These are phyloP conservation scores for Cinclus mexicanus DNA, from an alignment of 2,113 vertebrate species.

Conservation along the genomic window DNA sequence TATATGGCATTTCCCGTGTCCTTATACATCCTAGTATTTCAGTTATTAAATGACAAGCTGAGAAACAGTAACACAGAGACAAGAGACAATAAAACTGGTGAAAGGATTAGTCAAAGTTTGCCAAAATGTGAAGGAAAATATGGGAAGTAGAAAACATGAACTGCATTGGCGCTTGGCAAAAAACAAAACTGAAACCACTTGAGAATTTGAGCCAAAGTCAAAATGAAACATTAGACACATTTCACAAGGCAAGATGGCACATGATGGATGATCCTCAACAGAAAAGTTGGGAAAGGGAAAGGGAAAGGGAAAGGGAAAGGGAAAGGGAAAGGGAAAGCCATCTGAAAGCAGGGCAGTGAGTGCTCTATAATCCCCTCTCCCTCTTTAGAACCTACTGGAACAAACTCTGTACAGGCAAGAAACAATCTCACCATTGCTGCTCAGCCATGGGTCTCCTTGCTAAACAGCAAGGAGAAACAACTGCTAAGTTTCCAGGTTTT, in stretches of 20 bases:
- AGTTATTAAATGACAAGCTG: slow-evolving; percentile 51
- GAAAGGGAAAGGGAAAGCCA: background rate
- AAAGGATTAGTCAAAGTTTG: slow-evolving; percentile 36
- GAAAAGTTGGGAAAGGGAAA: background rate
- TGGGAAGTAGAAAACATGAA: slow-evolving; percentile 19
- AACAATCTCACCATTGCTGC: background rate
- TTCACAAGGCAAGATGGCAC: background rate
- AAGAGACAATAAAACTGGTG: slow-evolving; percentile 14
- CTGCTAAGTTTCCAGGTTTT: background rate
- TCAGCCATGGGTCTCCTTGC: background rate
- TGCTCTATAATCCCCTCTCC: background rate
- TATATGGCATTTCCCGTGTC: slow-evolving; percentile 30
- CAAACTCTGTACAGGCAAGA: background rate
- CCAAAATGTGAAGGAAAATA: slow-evolving; percentile 23
- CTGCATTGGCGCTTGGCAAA: background rate
- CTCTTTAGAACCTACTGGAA: background rate
- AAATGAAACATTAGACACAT: slow-evolving; percentile 31
- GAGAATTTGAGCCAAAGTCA: slow-evolving; percentile 23
- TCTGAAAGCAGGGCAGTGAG: background rate
- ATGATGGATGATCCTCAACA: background rate
- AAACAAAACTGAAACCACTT: background rate
- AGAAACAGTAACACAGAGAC: slow-evolving; percentile 3
- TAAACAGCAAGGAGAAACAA: background rate
- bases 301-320: background rate
- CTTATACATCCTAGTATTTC: slow-evolving; percentile 16